A percentile compares a stretch with the other conserved stretches of the same genome.
Evolutionary conservation across 2,888 invertebrate species (phyloP).

Genomic region (Silvanus unidentatus): DNA sequence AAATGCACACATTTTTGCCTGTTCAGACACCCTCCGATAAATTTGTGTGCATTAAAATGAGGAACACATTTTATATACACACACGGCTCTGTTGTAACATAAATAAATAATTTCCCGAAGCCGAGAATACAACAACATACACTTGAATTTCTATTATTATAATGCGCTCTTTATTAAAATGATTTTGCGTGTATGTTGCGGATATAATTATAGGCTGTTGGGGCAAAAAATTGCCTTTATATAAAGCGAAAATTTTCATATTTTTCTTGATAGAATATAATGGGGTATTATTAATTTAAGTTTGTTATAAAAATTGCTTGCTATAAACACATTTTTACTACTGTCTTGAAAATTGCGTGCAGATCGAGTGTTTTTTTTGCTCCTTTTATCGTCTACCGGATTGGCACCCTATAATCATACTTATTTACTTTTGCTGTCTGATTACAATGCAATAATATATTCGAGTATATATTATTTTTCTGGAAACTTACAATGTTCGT

Average conservation of each 20-base stretch:
- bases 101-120: too few relatives aligned
- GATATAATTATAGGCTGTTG: background rate
- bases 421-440: constrained; percentile 24
- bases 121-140: too few relatives aligned
- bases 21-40: too few relatives aligned
- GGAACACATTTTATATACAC: too few relatives aligned
- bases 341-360: constrained; percentile 34
- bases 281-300: constrained; percentile 4
- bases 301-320: constrained; percentile 24
- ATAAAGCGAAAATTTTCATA: background rate
- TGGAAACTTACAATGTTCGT: too few relatives aligned
- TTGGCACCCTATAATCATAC: constrained; percentile 30
- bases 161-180: too few relatives aligned
- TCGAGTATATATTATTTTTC: constrained; percentile 10
- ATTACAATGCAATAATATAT: constrained; percentile 26
- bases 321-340: constrained; percentile 14
- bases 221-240: background rate
- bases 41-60: too few relatives aligned
- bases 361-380: constrained; percentile 20
- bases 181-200: too few relatives aligned
- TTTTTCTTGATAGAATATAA: background rate
- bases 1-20: too few relatives aligned
- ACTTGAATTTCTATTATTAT: too few relatives aligned
- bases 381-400: constrained; percentile 26
- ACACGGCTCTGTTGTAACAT: too few relatives aligned